Evolutionary conservation across 2,113 vertebrate genomes (phyloP).

Genomic region (Hyperopisus bebe): DNA sequence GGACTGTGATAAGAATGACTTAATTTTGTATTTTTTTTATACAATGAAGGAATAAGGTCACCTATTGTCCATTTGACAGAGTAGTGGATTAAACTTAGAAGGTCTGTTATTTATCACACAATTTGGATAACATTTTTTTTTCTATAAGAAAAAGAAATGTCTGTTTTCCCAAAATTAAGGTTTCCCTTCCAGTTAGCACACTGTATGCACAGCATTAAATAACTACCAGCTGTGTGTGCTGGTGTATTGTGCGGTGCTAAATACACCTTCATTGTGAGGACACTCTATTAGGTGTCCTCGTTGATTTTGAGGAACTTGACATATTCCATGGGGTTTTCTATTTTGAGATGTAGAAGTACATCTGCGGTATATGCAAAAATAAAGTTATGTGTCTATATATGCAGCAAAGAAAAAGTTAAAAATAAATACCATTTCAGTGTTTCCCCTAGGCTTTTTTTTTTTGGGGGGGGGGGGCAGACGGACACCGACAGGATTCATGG

Average conservation of each 20-base stretch:
- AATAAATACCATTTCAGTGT: too few species aligned
- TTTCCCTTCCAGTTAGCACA: background rate
- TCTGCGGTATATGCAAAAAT: too few species aligned
- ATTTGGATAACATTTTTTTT: background rate
- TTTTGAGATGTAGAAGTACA: background rate
- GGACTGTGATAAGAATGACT: background rate
- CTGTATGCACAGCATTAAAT: background rate
- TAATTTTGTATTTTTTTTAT: background rate
- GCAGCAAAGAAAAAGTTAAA: too few species aligned
- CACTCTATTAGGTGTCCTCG: background rate
- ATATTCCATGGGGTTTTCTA: background rate
- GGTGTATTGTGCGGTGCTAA: background rate
- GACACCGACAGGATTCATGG: too few species aligned
- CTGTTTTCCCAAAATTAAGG: background rate
- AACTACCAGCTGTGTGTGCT: background rate
- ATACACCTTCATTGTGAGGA: background rate
- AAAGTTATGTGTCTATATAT: too few species aligned
- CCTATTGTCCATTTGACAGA: background rate
- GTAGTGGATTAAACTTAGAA: background rate
- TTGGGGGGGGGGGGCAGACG: too few species aligned
- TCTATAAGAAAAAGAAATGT: background rate
- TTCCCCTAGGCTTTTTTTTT: too few species aligned
- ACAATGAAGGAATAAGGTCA: background rate
- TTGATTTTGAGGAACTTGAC: background rate
- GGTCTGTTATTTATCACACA: background rate